Evolutionary conservation across 2,113 vertebrate genomes (phyloP).

Genomic region (Emydura subglobosa): DNA sequence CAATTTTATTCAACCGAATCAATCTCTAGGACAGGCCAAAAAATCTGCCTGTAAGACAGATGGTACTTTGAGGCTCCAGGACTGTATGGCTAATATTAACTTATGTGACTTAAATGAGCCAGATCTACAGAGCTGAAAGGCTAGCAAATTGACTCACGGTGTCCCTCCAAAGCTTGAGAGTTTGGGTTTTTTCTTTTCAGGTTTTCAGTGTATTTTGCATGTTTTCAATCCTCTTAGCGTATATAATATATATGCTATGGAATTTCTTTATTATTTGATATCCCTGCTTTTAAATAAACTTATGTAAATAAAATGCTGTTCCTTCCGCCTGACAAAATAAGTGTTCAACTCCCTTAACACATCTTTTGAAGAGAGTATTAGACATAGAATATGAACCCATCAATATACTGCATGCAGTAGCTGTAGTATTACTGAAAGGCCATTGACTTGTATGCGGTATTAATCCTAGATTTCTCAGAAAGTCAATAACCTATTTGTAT

Average conservation of each 20-base stretch:
- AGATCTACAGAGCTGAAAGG: accelerated
- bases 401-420: background rate
- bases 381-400: background rate
- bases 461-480: background rate
- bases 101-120: background rate
- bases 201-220: background rate
- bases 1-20: background rate
- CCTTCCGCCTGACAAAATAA: background rate
- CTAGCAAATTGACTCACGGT: background rate
- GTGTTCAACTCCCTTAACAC: accelerated
- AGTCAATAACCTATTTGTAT: background rate
- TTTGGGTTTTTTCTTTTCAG: background rate
- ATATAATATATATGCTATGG: accelerated
- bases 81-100: background rate
- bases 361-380: background rate
- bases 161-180: background rate
- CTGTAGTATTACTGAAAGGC: background rate
- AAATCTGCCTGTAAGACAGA: background rate
- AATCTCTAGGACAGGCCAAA: background rate
- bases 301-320: accelerated
- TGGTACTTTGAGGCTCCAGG: background rate
- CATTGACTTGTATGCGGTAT: background rate
- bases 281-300: background rate
- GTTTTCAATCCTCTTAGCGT: background rate
- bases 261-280: background rate